Conservation (phyloP, 2,113 vertebrate species). For the Piprites chloris region DNA sequence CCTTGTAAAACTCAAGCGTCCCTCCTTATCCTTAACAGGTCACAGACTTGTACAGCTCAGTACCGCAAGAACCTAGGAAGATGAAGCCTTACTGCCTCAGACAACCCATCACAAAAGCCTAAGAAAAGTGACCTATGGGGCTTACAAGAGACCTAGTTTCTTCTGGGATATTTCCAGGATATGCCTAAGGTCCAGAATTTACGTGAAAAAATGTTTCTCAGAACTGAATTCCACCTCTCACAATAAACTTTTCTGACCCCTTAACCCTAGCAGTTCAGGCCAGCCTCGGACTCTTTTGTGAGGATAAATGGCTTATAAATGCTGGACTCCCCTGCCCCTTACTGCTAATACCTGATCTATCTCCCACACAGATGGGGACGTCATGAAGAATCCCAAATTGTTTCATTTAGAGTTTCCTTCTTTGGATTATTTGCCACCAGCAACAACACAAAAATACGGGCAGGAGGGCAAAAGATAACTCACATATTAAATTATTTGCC, state of each 20-base stretch:
- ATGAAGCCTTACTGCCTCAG: background rate
- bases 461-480: background rate
- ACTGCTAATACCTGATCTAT: background rate
- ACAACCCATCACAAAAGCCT: background rate
- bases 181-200: background rate
- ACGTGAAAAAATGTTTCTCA: background rate
- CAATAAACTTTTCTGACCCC: background rate
- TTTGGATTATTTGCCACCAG: background rate
- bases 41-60: background rate
- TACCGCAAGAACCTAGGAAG: background rate
- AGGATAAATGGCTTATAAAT: background rate
- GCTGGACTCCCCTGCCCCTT: background rate
- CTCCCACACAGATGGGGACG: background rate
- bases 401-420: background rate
- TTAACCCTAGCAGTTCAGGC: background rate
- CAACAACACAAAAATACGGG: background rate
- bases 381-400: background rate
- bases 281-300: background rate
- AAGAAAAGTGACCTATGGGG: background rate
- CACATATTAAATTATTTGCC: background rate
- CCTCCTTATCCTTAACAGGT: background rate
- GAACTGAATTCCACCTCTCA: background rate
- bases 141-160: background rate
- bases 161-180: background rate
- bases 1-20: background rate